Conservation (phyloP, 2,888 invertebrate genomes). For the Asteroscopus sphinx region DNA sequence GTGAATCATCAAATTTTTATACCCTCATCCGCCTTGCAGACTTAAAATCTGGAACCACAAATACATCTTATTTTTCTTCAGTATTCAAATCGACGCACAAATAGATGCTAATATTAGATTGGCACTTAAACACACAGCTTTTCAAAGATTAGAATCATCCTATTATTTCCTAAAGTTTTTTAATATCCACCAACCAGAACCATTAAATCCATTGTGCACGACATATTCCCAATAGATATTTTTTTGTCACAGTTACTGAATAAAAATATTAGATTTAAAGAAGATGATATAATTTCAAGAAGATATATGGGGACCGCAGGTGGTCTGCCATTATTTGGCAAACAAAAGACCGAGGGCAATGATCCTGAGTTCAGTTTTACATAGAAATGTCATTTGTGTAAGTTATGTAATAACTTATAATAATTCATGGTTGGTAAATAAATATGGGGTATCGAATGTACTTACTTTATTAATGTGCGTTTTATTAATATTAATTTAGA, state of each 20-base stretch:
- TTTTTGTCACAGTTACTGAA: constrained; percentile 37
- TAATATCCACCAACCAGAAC: constrained; percentile 18
- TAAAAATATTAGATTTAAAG: constrained; percentile 33
- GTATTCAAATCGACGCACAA: background rate
- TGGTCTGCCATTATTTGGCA: constrained; percentile 40
- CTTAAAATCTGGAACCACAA: too few relatives aligned
- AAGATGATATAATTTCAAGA: constrained; percentile 37
- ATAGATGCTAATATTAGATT: background rate
- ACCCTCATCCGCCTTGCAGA: too few relatives aligned
- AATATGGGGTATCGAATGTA: background rate
- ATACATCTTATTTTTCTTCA: background rate
- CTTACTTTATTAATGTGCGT: too few relatives aligned
- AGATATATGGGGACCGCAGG: constrained; percentile 43
- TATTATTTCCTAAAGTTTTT: constrained; percentile 31
- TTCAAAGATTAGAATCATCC: constrained; percentile 18
- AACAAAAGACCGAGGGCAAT: constrained; percentile 45
- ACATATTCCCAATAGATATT: constrained; percentile 27
- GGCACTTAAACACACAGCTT: constrained; percentile 12
- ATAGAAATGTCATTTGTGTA: constrained; percentile 44
- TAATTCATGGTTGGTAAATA: constrained; percentile 2
- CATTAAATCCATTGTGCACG: constrained; percentile 37
- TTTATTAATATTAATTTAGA: constrained; percentile 6
- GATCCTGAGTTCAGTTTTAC: constrained; percentile 34
- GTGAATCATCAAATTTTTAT: too few relatives aligned
- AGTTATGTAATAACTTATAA: constrained; percentile 19